Evolutionary conservation across 1,140 invertebrate species (phyloP), one percentile per base, ranked within the genome.

Genomic region (Drosophila orena): DNA sequence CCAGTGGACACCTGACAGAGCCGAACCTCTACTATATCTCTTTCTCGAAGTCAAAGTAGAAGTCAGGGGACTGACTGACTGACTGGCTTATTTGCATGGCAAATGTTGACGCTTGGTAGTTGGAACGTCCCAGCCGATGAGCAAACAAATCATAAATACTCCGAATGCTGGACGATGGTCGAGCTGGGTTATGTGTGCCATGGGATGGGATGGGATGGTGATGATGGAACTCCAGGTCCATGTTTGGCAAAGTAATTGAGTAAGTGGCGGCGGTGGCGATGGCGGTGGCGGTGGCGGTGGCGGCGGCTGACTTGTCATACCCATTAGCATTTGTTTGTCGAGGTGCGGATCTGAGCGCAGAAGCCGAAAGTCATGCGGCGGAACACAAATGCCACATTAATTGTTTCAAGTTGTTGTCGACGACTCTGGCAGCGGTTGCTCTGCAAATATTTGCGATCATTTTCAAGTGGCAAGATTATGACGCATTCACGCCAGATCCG

Each of bases 71-170:
- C 24, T 4, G 24, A 24, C 22, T 24, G 22, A n/a, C n/a, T n/a
- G n/a, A 24, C 24, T 4, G 56, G 50, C 69, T 74, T 88, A 89
- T 89, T 89, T 89, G 76, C 80, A 71, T 84, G 72, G 72, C 71
- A 58, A 89, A 89, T 89, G 79, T 89, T 89, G 84, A 89, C 79
- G 61, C 71, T 46, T 79, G 69, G 83, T 81, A 86, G 69, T 85
- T 86, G 77, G 81, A 66, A 73, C 71, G 78, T 59, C 60, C 72
- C 57, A 79, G 53, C 37, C 58, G 64, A 57, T 60, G 81, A 77
- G 84, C 79, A 89, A 89, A 89, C 77, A 89, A 89, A 89, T 89
- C 84, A 89, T 89, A 89, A 89, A 89, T 89, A 89, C 85, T 89
- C 66, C 46, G 61, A 76, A 55, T 54, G 59, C 59, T 61, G 59